Evolutionary conservation across 2,888 invertebrate species (phyloP).

Genomic region (Schrankia costaestrigalis): DNA sequence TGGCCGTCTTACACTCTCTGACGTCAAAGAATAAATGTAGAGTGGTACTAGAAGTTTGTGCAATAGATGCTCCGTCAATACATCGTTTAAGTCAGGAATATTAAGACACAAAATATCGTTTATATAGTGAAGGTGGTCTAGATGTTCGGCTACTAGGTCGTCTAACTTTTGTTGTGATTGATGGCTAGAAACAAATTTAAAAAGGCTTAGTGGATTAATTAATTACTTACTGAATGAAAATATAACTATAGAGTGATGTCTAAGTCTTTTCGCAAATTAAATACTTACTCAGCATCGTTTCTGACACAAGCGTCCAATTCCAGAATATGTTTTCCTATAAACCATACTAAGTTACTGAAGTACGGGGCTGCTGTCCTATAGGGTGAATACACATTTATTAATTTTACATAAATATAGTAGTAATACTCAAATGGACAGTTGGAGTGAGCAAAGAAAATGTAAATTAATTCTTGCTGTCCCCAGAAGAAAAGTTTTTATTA

Average conservation of each 20-base stretch:
- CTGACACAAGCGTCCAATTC: constrained; percentile 97
- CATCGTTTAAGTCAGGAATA: constrained; percentile 95
- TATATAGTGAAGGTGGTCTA: constrained; percentile 98
- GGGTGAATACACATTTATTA: background rate
- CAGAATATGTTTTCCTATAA: constrained; percentile 98
- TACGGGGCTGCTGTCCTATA: constrained; percentile 96
- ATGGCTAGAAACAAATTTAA: constrained; percentile 83
- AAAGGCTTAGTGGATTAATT: background rate
- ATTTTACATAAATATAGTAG: background rate
- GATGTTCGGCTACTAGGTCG: constrained; percentile 97
- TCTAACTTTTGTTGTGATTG: constrained; percentile 94
- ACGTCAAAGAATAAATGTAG: constrained; percentile 93
- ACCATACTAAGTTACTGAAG: constrained; percentile 99
- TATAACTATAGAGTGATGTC: background rate
- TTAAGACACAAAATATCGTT: constrained; percentile 97
- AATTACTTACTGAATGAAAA: background rate
- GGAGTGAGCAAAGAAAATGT: background rate
- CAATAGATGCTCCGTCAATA: constrained; percentile 95
- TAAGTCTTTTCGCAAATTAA: no score
- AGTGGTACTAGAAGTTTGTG: constrained; percentile 95
- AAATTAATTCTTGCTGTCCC: no score
- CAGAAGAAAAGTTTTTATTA: no score
- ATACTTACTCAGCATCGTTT: constrained; percentile 95
- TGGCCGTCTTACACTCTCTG: constrained; percentile 50
- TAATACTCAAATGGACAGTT: background rate